phyloP scores from a whole-genome alignment of 2,888 invertebrate genomes.

The Heteropelma amictum region DNA sequence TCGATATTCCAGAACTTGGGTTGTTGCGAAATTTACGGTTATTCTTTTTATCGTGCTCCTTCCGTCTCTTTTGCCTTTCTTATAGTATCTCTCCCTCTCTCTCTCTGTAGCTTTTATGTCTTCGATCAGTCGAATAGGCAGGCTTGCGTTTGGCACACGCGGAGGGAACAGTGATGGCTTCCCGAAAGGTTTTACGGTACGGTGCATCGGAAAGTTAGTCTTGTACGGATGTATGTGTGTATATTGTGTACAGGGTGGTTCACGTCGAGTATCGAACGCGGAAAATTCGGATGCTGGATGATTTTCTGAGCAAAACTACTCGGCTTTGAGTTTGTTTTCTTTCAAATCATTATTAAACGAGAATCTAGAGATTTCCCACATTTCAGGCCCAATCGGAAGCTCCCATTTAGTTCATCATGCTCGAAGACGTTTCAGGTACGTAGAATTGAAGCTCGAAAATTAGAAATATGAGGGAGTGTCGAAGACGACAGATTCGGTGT shows the following conservation, averaged over 20 bases:
- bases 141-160: conserved; percentile 44
- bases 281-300: too few relatives aligned
- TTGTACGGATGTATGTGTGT: conserved; percentile 5
- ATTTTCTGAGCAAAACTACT: too few relatives aligned
- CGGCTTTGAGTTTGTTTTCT: too few relatives aligned
- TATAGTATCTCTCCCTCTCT: background rate
- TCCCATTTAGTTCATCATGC: too few relatives aligned
- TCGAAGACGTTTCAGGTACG: too few relatives aligned
- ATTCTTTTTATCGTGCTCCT: conserved; percentile 14
- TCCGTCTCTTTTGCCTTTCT: background rate
- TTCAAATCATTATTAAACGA: too few relatives aligned
- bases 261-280: too few relatives aligned
- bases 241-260: background rate
- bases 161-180: conserved; percentile 21
- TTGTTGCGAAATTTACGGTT: conserved; percentile 52
- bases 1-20: conserved; percentile 23
- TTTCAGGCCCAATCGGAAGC: too few relatives aligned
- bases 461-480: too few relatives aligned
- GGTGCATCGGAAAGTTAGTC: conserved; percentile 28
- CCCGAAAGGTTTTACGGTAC: conserved; percentile 50
- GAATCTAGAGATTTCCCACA: too few relatives aligned
- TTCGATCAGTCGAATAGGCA: conserved; percentile 49
- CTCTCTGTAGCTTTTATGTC: conserved; percentile 46
- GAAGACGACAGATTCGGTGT: too few relatives aligned
- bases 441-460: too few relatives aligned